Percentiles rank a stretch among this genome's conserved stretches.
Conservation (phyloP, 2,797 vertebrate species). For the Cynodonichthys magdalenae region DNA sequence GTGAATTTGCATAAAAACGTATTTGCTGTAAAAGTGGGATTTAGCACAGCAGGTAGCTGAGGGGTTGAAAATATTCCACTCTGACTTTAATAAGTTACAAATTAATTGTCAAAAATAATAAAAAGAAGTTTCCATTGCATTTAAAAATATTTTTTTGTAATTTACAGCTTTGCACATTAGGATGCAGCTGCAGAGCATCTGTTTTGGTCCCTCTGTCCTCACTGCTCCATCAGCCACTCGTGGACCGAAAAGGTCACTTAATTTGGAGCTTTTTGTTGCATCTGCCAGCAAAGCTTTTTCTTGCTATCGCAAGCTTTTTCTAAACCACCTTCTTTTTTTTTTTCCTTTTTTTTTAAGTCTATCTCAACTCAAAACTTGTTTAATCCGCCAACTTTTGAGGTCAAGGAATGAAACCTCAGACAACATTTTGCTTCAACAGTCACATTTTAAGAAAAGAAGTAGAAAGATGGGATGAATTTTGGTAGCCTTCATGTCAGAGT, state of each 20-base stretch:
- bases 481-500: slow-evolving; percentile 7
- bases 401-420: slow-evolving; percentile 27
- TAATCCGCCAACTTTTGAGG: slow-evolving; percentile 43
- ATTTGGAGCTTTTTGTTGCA: slow-evolving; percentile 48
- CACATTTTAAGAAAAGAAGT: slow-evolving; percentile 22
- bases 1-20: slow-evolving; percentile 35
- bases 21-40: slow-evolving; percentile 11
- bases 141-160: neutral
- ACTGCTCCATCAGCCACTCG: slow-evolving; percentile 30
- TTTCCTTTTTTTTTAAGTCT: slow-evolving; percentile 34
- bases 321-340: slow-evolving; percentile 7
- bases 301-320: slow-evolving; percentile 39
- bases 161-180: slow-evolving; percentile 9
- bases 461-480: neutral
- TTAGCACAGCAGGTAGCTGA: slow-evolving; percentile 29
- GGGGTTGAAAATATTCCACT: slow-evolving; percentile 7
- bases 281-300: slow-evolving; percentile 48
- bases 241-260: slow-evolving; percentile 49
- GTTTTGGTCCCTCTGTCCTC: slow-evolving; percentile 13
- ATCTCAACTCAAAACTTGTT: slow-evolving; percentile 46
- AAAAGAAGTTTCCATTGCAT: neutral
- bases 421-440: slow-evolving; percentile 27
- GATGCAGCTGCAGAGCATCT: slow-evolving; percentile 26
- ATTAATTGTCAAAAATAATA: slow-evolving; percentile 15
- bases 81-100: slow-evolving; percentile 13